Conservation (phyloP, 2,797 vertebrate species). For the Halcyon chelicuti region DNA sequence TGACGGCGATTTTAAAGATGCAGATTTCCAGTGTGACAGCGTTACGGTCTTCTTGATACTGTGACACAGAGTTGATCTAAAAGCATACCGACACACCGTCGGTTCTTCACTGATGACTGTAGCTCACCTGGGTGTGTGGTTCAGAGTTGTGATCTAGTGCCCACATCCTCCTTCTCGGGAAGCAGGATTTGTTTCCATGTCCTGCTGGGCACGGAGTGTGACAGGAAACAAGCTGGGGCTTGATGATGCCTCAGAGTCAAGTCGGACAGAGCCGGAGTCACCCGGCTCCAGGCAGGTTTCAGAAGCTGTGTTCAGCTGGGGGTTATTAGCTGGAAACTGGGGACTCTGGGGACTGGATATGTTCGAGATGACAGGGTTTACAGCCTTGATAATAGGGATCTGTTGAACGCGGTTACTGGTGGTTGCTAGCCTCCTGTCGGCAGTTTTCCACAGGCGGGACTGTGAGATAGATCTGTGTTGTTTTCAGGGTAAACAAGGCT, state of each 20-base stretch:
- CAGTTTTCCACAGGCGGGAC: fast-evolving
- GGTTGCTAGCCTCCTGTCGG: neutral
- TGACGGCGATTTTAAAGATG: neutral
- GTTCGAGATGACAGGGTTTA: neutral
- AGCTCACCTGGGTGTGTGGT: neutral
- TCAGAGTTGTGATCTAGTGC: neutral
- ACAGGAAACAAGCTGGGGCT: neutral
- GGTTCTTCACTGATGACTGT: neutral
- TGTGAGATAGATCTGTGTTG: neutral
- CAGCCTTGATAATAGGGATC: neutral
- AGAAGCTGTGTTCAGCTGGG: neutral
- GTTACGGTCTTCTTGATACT: neutral
- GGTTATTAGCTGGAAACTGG: neutral
- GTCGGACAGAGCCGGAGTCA: neutral
- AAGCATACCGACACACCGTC: neutral
- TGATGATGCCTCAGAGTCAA: neutral
- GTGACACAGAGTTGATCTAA: neutral
- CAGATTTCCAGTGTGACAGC: neutral
- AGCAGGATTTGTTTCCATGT: neutral
- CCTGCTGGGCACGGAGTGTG: neutral
- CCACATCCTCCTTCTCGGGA: neutral
- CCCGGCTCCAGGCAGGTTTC: neutral
- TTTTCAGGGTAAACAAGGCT: neutral
- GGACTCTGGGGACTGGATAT: neutral
- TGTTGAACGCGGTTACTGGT: neutral